Base-by-base conservation (phyloP, 2,888 invertebrate species). In the Ethmia dodecea region DNA sequence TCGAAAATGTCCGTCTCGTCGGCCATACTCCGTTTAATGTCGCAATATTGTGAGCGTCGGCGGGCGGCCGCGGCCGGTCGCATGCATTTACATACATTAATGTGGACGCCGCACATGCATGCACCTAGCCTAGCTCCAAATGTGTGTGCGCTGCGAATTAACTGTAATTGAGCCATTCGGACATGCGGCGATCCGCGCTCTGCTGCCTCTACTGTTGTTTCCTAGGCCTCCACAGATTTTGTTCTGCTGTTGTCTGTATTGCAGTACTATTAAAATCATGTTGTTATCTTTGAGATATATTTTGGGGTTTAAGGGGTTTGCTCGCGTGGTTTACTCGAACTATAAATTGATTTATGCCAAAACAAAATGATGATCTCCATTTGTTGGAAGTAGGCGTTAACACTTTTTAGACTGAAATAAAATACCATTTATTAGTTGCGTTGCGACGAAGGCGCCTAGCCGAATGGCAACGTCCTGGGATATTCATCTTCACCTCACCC, bases 51-150 rank as follows among this genome's bases (percentile, higher is more conserved):
- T 67, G 73, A 77, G 64, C 77, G 76, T 64, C 69, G 73, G 68
- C 70, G 60, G 72, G 60, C 64, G 58, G 72, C 68, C 67, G 77
- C 72, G 78, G 73, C 75, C 74, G 69, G 77, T 76, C 76, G 81
- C 78, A 75, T 81, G 79, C 81, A 86, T 84, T 86, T 84, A 79
- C 86, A 86, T 84, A 83, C 79, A 83, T 84, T 84, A 84, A 75
- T 75, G 72, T 64, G 72, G 66, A 77, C 74, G 69, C 65, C 68
- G 74, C 73, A 74, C 79, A 79, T 79, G 80, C 75, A 79, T 75
- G 73, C 74, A 67, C 65, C 67, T 66, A 62, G 60, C 68, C 67
- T 66, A 62, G 60, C 68, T 66, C 66, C 65, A 67, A 74, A 79
- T 84, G 72, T 83, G 81, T 84, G 84, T 84, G 76, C 73, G 73